Percentiles rank a stretch among this genome's conserved stretches.
Conservation (phyloP, 2,888 invertebrate species). For the Phorcus lineatus region DNA sequence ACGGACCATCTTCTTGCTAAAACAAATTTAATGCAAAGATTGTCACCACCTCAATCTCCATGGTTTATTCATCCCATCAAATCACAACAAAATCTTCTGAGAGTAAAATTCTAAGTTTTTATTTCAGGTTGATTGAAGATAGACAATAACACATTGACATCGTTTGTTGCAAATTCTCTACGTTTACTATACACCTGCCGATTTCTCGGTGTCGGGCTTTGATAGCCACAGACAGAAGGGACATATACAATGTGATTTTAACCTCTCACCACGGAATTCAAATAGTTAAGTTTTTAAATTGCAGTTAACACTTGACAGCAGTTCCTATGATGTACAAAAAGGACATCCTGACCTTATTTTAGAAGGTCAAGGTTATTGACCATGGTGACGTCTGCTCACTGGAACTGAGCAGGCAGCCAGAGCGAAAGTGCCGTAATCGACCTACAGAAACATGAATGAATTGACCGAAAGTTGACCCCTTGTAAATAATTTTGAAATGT, state of each 20-base stretch:
- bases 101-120: conserved; percentile 34
- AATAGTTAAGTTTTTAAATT: conserved; percentile 28
- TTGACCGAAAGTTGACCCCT: conserved; percentile 19
- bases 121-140: conserved; percentile 33
- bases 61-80: no score
- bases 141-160: conserved; percentile 36
- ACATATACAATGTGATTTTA: conserved; percentile 23
- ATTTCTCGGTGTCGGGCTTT: conserved; percentile 15
- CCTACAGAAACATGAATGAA: conserved; percentile 23
- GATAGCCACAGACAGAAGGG: conserved; percentile 10
- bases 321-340: conserved; percentile 31
- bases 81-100: neutral
- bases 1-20: no score
- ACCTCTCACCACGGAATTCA: conserved; percentile 25
- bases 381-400: neutral
- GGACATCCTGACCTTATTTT: conserved; percentile 21
- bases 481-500: neutral
- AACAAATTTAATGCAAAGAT: no score
- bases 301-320: conserved; percentile 30
- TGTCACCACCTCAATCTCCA: no score
- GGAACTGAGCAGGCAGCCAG: conserved; percentile 14
- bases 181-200: conserved; percentile 21
- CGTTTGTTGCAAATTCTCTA: conserved; percentile 31
- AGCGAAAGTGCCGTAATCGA: conserved; percentile 21
- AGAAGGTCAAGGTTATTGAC: conserved; percentile 18